These are phyloP conservation scores for Axea sp. DNA, from an alignment of 2,888 invertebrate species.

Conservation along the genomic window DNA sequence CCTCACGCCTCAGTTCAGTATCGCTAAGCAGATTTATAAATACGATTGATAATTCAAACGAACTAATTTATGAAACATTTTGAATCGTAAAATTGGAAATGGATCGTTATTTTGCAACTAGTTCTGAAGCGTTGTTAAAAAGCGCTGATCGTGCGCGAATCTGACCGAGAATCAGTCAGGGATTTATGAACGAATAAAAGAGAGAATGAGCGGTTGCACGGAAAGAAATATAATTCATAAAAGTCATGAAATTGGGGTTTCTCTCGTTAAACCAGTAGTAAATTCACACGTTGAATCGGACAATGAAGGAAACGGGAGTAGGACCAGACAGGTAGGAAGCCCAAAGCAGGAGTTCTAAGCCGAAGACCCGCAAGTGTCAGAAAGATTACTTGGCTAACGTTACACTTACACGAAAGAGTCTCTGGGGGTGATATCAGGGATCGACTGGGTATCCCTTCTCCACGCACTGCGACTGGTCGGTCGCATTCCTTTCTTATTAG, in stretches of 20 bases:
- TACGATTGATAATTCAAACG: too few species aligned
- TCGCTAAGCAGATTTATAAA: too few species aligned
- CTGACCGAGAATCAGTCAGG: too few species aligned
- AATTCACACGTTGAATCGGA: conserved; percentile 62
- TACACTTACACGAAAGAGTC: conserved; percentile 69
- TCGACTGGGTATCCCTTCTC: conserved; percentile 55
- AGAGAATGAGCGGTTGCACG: too few species aligned
- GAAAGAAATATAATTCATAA: conserved; percentile 25
- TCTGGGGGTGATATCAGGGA: conserved; percentile 53
- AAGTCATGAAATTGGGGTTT: conserved; percentile 21
- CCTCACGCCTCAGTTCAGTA: too few species aligned
- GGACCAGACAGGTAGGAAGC: conserved; percentile 72
- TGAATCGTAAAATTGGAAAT: too few species aligned
- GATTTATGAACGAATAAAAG: too few species aligned
- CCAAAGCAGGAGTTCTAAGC: conserved; percentile 76
- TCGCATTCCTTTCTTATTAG: conserved; percentile 75
- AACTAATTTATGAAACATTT: too few species aligned
- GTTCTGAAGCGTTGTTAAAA: too few species aligned
- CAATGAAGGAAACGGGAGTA: conserved; percentile 66
- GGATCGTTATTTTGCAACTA: too few species aligned
- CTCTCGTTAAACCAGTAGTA: conserved; percentile 63
- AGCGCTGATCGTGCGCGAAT: too few species aligned
- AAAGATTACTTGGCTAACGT: conserved; percentile 79
- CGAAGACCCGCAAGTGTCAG: conserved; percentile 76
- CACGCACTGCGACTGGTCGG: conserved; percentile 61